Evolutionary conservation across 2,888 invertebrate genomes (phyloP).

Genomic region (Drosophila mercatorum): DNA sequence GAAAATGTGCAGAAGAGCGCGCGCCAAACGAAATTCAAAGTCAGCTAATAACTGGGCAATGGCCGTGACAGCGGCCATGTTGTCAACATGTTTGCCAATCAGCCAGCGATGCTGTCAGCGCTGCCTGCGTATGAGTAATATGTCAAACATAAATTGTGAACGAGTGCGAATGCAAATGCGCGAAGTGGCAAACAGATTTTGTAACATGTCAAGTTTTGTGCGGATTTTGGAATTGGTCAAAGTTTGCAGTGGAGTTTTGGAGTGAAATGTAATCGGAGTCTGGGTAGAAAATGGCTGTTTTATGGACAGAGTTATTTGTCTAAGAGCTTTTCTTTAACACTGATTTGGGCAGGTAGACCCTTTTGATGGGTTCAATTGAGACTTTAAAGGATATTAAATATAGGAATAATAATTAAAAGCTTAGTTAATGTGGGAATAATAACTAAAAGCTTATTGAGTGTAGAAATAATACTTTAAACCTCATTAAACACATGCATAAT

Average conservation of each 20-base stretch:
- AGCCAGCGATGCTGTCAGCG: constrained; percentile 22
- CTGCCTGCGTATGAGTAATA: constrained; percentile 59
- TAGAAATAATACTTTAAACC: no score
- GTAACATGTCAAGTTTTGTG: neutral
- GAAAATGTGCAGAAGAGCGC: constrained; percentile 11
- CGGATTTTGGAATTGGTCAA: no score
- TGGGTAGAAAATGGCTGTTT: neutral
- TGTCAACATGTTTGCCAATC: constrained; percentile 59
- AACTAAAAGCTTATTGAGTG: no score
- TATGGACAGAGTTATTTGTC: no score
- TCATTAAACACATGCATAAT: no score
- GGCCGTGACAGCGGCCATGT: constrained; percentile 38
- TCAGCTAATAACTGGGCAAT: constrained; percentile 69
- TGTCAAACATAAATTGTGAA: constrained; percentile 27
- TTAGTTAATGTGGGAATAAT: no score
- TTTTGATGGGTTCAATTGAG: no score
- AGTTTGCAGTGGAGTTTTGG: no score
- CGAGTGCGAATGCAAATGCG: constrained; percentile 18
- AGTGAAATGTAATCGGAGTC: neutral
- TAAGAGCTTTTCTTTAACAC: no score
- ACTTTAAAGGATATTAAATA: no score
- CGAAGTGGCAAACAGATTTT: neutral
- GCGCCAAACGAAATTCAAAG: constrained; percentile 27
- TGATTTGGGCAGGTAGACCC: no score
- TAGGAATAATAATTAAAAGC: no score